Conservation (phyloP, 2,888 invertebrate species). For the Ectemnius cavifrons region DNA sequence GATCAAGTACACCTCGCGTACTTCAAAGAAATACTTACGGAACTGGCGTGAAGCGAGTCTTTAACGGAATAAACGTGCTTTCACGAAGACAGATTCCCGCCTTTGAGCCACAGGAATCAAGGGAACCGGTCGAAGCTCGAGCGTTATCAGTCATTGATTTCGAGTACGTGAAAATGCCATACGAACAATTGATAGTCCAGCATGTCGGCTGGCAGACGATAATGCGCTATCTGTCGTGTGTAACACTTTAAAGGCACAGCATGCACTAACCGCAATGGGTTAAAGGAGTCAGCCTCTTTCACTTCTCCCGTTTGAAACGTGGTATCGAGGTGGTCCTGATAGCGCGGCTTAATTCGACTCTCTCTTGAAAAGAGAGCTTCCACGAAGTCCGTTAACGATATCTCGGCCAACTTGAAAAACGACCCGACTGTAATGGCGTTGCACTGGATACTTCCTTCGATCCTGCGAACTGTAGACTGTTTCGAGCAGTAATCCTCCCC, state of each 20-base stretch:
- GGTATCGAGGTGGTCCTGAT: conserved; percentile 32
- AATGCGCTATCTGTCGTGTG: conserved; percentile 8
- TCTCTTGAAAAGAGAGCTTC: conserved; percentile 25
- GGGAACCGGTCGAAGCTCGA: too few relatives aligned
- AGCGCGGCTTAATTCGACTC: conserved; percentile 42
- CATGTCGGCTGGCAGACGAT: too few relatives aligned
- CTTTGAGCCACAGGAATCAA: too few relatives aligned
- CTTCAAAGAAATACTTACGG: not conserved
- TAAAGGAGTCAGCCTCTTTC: not conserved
- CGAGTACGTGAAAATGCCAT: not conserved
- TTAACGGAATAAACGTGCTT: too few relatives aligned
- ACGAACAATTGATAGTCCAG: too few relatives aligned
- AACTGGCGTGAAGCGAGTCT: not conserved
- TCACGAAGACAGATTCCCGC: too few relatives aligned
- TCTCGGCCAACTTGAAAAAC: conserved; percentile 51
- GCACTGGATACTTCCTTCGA: conserved; percentile 41
- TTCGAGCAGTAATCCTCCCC: not conserved
- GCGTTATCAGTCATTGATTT: too few relatives aligned
- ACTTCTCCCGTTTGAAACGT: not conserved
- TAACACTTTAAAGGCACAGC: conserved; percentile 1
- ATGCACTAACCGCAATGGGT: not conserved
- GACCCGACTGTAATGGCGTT: conserved; percentile 43
- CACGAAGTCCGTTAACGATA: conserved; percentile 48
- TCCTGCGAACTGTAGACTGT: conserved; percentile 37
- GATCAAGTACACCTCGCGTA: too few relatives aligned